Base-by-base conservation (phyloP, 2,888 invertebrate species). In the Apotomis capreana region DNA sequence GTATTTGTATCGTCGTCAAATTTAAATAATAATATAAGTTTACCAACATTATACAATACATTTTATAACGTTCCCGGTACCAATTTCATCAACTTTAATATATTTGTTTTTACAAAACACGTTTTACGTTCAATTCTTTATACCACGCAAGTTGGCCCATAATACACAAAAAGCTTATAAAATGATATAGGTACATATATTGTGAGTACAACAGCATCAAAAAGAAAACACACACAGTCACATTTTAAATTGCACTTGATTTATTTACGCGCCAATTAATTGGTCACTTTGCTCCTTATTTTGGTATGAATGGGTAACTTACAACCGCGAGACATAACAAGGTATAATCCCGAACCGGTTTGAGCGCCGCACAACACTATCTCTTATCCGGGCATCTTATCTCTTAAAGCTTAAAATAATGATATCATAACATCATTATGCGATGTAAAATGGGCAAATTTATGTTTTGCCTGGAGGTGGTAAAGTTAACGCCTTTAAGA, bases 401-500 rank as follows among this genome's bases (percentile, higher is more conserved):
- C 87, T 85, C 70, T 65, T 70, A 73, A 79, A 78, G 81, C 55
- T 59, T 63, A 69, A 70, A 71, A 74, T 74, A 79, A 77, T 84
- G 85, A 84, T 85, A 85, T 89, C 85, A 89, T 87, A 87, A 87
- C 85, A 85, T 87, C 80, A 80, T 87, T 86, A 87, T 79, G 76
- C 79, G 82, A 80, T 85, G 81, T 87, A 83, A 76, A 82, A 80
- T 83, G 77, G 76, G 74, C 75, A 85, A 86, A 87, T 88, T 84
- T 89, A 89, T 84, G 81, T 86, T 83, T 86, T 81, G 81, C 81
- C 76, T 79, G 79, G 78, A 84, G 79, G 84, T 86, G 84, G 83
- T 81, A 83, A 84, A 83, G 80, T 85, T 87, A 84, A 82, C 88
- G 85, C 88, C 83, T 84, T 81, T 81, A 79, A 79, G 84, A 83